Base-by-base conservation (phyloP, 37 sponge, comb jelly and placozoan species). In the Ephydatia muelleri region DNA sequence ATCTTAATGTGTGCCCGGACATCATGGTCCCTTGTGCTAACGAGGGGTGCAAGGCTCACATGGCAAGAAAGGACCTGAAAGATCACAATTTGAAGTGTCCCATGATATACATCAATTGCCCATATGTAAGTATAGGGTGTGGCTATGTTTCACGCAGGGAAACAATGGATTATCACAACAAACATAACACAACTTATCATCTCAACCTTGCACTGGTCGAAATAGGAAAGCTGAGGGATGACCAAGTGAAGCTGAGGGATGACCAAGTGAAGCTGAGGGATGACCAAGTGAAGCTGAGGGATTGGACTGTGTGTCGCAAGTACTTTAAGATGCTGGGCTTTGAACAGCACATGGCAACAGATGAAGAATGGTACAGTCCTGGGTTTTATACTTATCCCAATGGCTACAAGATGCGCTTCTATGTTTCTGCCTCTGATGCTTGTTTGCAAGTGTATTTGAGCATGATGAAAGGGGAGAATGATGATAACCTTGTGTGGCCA, bases 401-500 rank as follows among this genome's bases (percentile, higher is more conserved):
- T 49, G 67, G 80, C 21, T 80, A 80, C 80, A 80, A 64, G 67
- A 80, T 80, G 79, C 21, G 48, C 6, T 38, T 78, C 38, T 23
- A 64, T 13, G 79, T 78, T 8, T 8, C 3, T 78, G 47, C 30
- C 49, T 49, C 22, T 47, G 79, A 64, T 38, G n/a, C 49, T 28
- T 38, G 36, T 36, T 27, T 80, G 31, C 0, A 27, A 57, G 48
- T 47, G 29, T 49, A 80, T 80, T 65, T 57, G 28, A 64, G n/a
- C 64, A 65, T 80, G 65, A 80, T 80, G 66, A 16, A 19, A 3
- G 80, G 80, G 30, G 65, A 80, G 67, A 27, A 80, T 57, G 80
- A 80, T 80, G 65, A 80, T 32, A n/a, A 47, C 35, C 65, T 80
- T 19, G 1, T n/a, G 16, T 80, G 80, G 80, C 80, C 80, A 19